Evolutionary conservation across 1,140 invertebrate species (phyloP), one percentile per base, ranked within the genome.

Genomic region (Drosophila willistoni): DNA sequence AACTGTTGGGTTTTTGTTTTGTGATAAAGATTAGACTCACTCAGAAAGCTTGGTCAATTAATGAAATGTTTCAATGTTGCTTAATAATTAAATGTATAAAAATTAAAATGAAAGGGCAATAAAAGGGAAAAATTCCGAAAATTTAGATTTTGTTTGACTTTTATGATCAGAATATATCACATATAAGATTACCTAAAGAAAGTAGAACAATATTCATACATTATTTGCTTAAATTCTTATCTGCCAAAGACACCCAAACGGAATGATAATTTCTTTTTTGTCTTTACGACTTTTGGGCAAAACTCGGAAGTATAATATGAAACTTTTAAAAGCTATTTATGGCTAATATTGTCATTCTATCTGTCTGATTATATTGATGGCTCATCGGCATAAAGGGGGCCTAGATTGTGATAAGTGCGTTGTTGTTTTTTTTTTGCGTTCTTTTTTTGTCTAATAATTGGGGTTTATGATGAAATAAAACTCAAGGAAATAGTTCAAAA

Each of bases 301-400:
- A 47, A 19, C 14, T 17, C 44, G 14, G 44, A 47, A 47, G 10
- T 47, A 36, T 36, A 9, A 36, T 10, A 36, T 3, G 10, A 36
- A 36, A 36, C 9, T 1, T 9, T 12, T 36, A 36, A 47, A 47
- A 47, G 44, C 44, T 19, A 19, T 47, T 47, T 47, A 47, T 47
- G 44, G 17, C 44, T 22, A 29, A 19, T 22, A 51, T 51, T 51
- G 44, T 51, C 17, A 51, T 51, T 51, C 3, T 51, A 51, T 51
- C 19, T 51, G 44, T 22, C 44, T 51, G 36, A 51, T 51, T 51
- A 22, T 22, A 51, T 51, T 51, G 19, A 51, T 51, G 44, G 44
- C 17, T 51, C 17, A 22, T 51, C 12, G 17, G 17, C 12, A 13
- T 39, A 13, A 39, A 3, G 1, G 36, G 36, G 12, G 10, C 12